Evolutionary conservation across 1,140 invertebrate genomes (phyloP).

Genomic region (Paramacrobiotus metropolitanus): DNA sequence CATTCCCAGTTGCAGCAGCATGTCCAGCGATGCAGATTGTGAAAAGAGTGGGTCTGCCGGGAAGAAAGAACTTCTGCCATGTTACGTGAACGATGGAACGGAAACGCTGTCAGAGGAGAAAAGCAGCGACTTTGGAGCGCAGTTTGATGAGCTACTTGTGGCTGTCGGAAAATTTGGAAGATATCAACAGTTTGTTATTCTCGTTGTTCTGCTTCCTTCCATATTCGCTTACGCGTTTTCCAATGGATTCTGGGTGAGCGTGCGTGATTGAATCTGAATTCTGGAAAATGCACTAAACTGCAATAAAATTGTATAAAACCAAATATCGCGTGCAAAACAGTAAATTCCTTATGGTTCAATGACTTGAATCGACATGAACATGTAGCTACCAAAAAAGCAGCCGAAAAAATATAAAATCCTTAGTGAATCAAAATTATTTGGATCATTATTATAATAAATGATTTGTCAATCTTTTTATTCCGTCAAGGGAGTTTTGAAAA

Average conservation of each 20-base stretch:
- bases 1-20: too few relatives aligned
- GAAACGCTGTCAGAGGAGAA: not conserved
- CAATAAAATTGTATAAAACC: not conserved
- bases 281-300: not conserved
- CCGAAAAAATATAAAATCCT: too few relatives aligned
- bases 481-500: too few relatives aligned
- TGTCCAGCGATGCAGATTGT: too few relatives aligned
- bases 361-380: too few relatives aligned
- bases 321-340: not conserved
- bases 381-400: too few relatives aligned
- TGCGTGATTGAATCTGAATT: not conserved
- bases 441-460: too few relatives aligned
- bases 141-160: not conserved
- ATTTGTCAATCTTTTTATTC: too few relatives aligned
- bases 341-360: too few relatives aligned
- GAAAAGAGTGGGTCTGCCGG: too few relatives aligned
- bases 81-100: not conserved
- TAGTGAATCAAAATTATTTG: too few relatives aligned
- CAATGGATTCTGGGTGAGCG: not conserved
- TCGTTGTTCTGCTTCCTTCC: not conserved
- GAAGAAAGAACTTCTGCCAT: too few relatives aligned
- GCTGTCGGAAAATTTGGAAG: not conserved
- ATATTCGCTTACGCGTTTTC: not conserved
- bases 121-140: not conserved
- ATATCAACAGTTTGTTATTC: not conserved